phyloP scores from a whole-genome alignment of 2,113 vertebrate species.

The Meleagris gallopavo region DNA sequence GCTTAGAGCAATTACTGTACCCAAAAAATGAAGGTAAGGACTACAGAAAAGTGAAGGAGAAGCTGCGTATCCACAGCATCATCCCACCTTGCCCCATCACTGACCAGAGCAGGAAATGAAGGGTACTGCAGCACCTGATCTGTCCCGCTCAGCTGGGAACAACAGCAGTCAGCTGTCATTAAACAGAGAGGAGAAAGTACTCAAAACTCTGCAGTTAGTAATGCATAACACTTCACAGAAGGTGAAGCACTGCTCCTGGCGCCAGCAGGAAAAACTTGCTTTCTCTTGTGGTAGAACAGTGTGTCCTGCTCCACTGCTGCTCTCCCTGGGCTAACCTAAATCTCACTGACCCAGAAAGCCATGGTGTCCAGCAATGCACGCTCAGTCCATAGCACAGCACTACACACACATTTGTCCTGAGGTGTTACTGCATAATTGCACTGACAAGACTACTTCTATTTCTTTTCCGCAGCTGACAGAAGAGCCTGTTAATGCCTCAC shows the following conservation, averaged over 20 bases:
- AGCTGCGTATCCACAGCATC: background rate
- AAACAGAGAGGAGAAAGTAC: background rate
- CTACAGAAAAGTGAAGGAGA: background rate
- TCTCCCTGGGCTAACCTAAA: background rate
- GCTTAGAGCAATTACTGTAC: background rate
- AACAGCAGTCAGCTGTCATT: background rate
- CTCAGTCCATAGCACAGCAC: background rate
- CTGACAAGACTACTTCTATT: background rate
- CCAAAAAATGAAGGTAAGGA: background rate
- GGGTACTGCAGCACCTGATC: rapidly evolving
- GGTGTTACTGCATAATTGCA: background rate
- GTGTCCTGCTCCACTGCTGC: background rate
- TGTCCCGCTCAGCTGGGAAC: background rate
- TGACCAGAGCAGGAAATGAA: background rate
- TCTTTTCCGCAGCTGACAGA: background rate
- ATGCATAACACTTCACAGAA: rapidly evolving
- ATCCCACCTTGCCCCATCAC: background rate
- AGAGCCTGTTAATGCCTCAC: background rate
- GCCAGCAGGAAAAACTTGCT: background rate
- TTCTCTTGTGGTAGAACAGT: background rate
- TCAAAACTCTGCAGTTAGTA: background rate
- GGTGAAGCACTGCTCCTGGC: background rate
- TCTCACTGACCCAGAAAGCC: background rate
- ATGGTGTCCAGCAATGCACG: background rate
- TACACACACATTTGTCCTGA: background rate